Conservation (phyloP, 2,888 invertebrate genomes). For the Drosophila paramelanica region DNA sequence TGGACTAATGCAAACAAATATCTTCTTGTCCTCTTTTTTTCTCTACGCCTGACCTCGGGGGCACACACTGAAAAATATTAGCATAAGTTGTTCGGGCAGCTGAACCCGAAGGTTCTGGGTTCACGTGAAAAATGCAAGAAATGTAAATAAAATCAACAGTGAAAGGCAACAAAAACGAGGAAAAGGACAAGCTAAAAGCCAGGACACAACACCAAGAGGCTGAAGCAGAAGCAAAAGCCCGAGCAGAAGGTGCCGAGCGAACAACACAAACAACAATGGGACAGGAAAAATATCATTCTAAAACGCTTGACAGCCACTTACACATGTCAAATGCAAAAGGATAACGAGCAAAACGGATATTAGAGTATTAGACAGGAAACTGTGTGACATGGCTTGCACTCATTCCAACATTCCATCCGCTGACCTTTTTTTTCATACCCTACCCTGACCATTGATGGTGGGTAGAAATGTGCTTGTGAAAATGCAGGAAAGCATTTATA, state of each 20-base stretch:
- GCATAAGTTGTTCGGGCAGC: slow-evolving; percentile 58
- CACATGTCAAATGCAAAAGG: slow-evolving; percentile 79
- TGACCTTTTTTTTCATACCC: slow-evolving; percentile 31
- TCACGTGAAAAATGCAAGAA: slow-evolving; percentile 68
- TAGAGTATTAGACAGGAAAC: slow-evolving; percentile 77
- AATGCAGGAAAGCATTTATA: too few relatives aligned
- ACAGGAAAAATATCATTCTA: slow-evolving; percentile 77
- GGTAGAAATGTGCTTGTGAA: background rate
- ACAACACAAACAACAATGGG: slow-evolving; percentile 17
- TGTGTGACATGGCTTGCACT: slow-evolving; percentile 57
- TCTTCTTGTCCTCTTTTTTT: slow-evolving; percentile 25
- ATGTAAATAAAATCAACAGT: slow-evolving; percentile 79
- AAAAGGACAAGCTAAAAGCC: slow-evolving; percentile 55
- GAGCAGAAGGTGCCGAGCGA: slow-evolving; percentile 57
- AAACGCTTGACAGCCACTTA: slow-evolving; percentile 79
- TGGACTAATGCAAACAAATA: slow-evolving; percentile 49
- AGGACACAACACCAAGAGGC: slow-evolving; percentile 15
- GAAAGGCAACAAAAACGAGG: slow-evolving; percentile 37
- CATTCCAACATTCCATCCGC: slow-evolving; percentile 35
- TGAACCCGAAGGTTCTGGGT: slow-evolving; percentile 25
- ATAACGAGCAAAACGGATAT: slow-evolving; percentile 80
- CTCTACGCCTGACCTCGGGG: slow-evolving; percentile 45
- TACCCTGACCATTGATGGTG: background rate
- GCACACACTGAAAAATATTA: slow-evolving; percentile 59
- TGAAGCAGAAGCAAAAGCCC: background rate